Percentiles rank a stretch among this genome's conserved stretches.
phyloP scores from a whole-genome alignment of 2,113 vertebrate genomes.

The Oncorhynchus gorbuscha region DNA sequence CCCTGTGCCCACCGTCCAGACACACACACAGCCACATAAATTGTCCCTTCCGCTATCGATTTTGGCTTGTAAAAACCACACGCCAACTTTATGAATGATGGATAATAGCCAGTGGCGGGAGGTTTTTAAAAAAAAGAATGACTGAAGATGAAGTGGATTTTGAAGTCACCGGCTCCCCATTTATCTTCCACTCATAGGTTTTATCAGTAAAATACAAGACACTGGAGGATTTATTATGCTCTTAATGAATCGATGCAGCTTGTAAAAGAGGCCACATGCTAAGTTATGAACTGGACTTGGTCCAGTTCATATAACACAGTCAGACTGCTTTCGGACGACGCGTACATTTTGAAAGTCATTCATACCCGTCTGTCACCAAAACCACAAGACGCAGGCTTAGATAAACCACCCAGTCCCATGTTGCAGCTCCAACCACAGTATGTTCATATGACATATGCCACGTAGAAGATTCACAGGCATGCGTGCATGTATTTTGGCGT shows the following conservation, averaged over 20 bases:
- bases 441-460: too few species aligned
- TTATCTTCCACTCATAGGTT: neutral
- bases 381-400: neutral
- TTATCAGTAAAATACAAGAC: neutral
- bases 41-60: constrained; percentile 28
- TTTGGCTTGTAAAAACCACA: constrained; percentile 31
- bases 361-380: neutral
- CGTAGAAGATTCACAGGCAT: too few species aligned
- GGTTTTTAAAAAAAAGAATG: constrained; percentile 12
- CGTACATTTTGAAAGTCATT: too few species aligned
- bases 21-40: constrained; percentile 44
- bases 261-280: neutral
- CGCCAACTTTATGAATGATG: constrained; percentile 43
- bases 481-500: too few species aligned
- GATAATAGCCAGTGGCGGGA: neutral
- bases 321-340: too few species aligned
- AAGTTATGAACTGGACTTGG: neutral
- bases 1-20: constrained; percentile 18
- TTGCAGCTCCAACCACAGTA: too few species aligned
- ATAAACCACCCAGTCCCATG: too few species aligned
- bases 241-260: constrained; percentile 5
- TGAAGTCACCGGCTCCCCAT: neutral
- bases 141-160: constrained; percentile 23
- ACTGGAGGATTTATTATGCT: neutral
- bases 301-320: neutral